A percentile compares a stretch with the other conserved stretches of the same genome.
Evolutionary conservation across 2,113 vertebrate species (phyloP).

Genomic region (Larimichthys crocea): DNA sequence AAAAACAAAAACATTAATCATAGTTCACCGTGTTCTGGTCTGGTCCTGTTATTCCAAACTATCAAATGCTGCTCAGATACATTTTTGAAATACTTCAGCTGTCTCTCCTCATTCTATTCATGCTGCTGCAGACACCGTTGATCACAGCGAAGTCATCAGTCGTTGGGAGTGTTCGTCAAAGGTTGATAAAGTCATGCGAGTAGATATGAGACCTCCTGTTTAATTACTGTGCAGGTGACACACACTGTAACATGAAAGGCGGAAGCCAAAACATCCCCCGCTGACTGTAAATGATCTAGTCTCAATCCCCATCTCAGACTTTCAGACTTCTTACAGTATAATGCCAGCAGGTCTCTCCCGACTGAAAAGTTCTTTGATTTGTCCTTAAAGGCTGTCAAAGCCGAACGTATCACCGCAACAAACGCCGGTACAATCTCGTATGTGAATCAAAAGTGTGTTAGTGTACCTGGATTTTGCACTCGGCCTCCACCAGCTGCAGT

Average conservation of each 20-base stretch:
- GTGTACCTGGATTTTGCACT: conserved; percentile 97
- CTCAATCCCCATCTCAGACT: background rate
- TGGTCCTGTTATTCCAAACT: background rate
- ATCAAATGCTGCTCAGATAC: background rate
- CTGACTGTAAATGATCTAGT: background rate
- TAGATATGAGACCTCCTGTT: background rate
- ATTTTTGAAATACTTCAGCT: background rate
- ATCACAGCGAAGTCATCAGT: conserved; percentile 10
- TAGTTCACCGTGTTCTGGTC: background rate
- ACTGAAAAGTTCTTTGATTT: background rate
- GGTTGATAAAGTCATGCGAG: conserved; percentile 8
- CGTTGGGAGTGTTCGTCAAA: background rate
- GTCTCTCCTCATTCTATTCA: background rate
- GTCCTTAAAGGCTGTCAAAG: background rate
- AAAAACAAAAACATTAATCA: background rate
- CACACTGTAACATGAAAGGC: background rate
- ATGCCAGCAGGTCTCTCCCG: background rate
- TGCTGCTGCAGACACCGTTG: background rate
- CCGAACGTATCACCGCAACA: background rate
- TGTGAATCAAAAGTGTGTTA: background rate
- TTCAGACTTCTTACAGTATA: background rate
- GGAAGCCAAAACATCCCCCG: background rate
- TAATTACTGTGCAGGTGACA: conserved; percentile 5
- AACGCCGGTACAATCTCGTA: background rate
- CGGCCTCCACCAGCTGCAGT: conserved; percentile 96